phyloP scores from a whole-genome alignment of 2,113 vertebrate genomes.

The Delphinus delphis region DNA sequence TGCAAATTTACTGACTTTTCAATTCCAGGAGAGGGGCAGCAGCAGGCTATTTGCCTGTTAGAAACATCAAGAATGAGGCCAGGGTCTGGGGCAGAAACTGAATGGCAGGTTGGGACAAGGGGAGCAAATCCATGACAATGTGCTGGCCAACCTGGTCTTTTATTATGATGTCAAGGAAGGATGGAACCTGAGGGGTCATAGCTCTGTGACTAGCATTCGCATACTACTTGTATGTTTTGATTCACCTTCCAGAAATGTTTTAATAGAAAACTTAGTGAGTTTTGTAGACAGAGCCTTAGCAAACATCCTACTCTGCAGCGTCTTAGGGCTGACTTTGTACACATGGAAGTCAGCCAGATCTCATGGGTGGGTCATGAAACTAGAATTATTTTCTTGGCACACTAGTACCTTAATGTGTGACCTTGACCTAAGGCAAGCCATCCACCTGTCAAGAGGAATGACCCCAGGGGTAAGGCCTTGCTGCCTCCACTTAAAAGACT shows the following conservation, averaged over 20 bases:
- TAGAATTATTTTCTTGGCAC: conserved; percentile 40
- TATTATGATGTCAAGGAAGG: not conserved
- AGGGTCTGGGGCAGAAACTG: not conserved
- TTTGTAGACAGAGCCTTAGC: not conserved
- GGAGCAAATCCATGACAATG: not conserved
- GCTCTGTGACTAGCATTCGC: not conserved
- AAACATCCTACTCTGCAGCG: not conserved
- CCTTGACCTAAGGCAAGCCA: conserved; percentile 34
- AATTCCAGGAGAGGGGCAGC: not conserved
- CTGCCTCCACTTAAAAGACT: not conserved
- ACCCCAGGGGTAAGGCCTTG: not conserved
- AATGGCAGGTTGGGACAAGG: not conserved
- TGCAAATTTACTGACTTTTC: not conserved
- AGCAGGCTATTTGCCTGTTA: not conserved
- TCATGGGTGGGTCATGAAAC: conserved; percentile 39
- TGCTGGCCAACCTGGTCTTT: not conserved
- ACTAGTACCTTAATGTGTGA: not conserved
- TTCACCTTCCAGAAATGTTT: conserved; percentile 24
- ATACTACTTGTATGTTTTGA: not conserved
- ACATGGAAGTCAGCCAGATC: conserved; percentile 49
- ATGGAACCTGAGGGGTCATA: not conserved
- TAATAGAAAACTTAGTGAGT: not conserved
- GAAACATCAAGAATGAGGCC: not conserved
- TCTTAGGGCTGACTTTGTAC: conserved; percentile 35
- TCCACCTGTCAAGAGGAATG: not conserved